Conservation (phyloP, 2,113 vertebrate species). For the Channa maculata region DNA sequence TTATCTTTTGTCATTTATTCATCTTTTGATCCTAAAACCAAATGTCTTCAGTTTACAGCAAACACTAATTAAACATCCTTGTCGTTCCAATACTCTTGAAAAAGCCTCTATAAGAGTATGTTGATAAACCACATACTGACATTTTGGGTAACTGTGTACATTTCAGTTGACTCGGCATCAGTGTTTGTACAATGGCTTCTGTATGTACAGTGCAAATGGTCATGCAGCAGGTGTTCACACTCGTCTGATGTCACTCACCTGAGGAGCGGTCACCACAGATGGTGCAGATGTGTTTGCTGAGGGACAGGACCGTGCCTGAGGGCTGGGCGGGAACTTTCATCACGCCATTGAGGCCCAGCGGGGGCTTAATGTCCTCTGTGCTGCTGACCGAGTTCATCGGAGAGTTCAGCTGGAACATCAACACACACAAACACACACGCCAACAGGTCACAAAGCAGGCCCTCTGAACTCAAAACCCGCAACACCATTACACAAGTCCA, state of each 20-base stretch:
- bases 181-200: neutral
- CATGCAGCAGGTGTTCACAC: neutral
- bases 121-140: neutral
- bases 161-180: neutral
- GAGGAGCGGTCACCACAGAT: constrained; percentile 99
- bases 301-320: constrained; percentile 88
- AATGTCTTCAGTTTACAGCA: no score
- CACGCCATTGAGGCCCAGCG: constrained; percentile 95
- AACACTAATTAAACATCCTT: no score
- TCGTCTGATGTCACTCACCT: constrained; percentile 81
- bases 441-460: constrained; percentile 64
- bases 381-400: constrained; percentile 98
- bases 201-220: neutral
- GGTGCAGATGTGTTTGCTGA: constrained; percentile 99
- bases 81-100: no score
- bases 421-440: constrained; percentile 72
- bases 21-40: no score
- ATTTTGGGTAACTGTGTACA: no score
- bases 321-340: constrained; percentile 97
- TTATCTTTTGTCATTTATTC: no score
- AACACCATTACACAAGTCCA: constrained; percentile 35
- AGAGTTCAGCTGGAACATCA: constrained; percentile 90
- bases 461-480: constrained; percentile 8
- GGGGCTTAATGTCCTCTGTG: constrained; percentile 98
- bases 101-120: no score